Evolutionary conservation across 2,888 invertebrate species (phyloP).

Genomic region (Imbricaverruca yamaguchii): DNA sequence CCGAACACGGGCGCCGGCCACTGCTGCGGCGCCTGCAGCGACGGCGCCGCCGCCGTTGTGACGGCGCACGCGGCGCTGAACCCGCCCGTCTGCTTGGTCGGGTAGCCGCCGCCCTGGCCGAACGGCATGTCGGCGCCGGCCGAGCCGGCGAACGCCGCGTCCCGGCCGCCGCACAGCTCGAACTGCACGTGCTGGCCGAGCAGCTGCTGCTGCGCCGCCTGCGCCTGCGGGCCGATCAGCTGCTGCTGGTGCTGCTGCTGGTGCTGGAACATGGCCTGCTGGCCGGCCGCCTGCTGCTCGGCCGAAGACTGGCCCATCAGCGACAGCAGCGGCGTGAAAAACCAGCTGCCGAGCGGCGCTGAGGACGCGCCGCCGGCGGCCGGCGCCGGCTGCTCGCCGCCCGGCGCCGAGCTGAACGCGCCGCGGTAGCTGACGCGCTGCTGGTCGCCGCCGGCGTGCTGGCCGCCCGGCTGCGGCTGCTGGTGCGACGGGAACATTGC

Average conservation of each 20-base stretch:
- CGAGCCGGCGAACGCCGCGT: constrained; percentile 36
- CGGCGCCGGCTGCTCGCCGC: constrained; percentile 39
- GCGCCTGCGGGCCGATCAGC: constrained; percentile 34
- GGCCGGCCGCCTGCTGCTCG: constrained; percentile 25
- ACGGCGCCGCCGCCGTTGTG: constrained; percentile 47
- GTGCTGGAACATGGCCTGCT: constrained; percentile 28
- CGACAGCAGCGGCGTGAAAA: constrained; percentile 60
- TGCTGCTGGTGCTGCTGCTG: constrained; percentile 33
- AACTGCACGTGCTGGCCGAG: constrained; percentile 41
- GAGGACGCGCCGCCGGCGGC: constrained; percentile 51
- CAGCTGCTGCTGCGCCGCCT: constrained; percentile 40
- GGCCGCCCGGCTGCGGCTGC: constrained; percentile 25
- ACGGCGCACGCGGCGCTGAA: constrained; percentile 37
- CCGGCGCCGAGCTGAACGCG: constrained; percentile 60
- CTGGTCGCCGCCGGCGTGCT: constrained; percentile 35
- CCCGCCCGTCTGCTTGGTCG: neutral
- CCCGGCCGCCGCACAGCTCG: constrained; percentile 33
- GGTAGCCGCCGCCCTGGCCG: neutral
- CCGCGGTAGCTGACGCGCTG: constrained; percentile 52
- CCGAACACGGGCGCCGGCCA: constrained; percentile 41
- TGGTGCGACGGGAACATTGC: constrained; percentile 24
- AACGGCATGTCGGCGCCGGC: constrained; percentile 39
- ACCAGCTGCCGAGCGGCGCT: constrained; percentile 59
- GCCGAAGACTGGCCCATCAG: constrained; percentile 43
- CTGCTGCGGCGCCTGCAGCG: constrained; percentile 40